Evolutionary conservation across 2,113 vertebrate species (phyloP).

Genomic region (Gnathonemus longibarbis): DNA sequence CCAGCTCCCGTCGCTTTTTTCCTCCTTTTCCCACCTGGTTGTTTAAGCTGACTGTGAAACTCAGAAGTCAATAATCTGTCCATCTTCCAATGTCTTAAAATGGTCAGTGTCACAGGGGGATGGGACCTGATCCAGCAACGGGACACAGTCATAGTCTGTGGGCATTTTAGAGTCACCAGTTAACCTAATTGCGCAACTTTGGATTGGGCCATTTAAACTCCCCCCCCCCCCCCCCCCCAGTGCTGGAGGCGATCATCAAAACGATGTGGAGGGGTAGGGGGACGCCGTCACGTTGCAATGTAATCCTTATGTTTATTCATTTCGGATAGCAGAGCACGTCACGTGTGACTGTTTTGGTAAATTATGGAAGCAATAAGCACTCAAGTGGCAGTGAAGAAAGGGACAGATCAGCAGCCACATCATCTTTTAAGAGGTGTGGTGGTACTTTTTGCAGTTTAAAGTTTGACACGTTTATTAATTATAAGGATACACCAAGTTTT

Average conservation of each 20-base stretch:
- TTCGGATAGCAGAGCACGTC: too few relatives aligned
- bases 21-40: neutral
- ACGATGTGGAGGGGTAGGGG: neutral
- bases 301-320: too few relatives aligned
- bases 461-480: too few relatives aligned
- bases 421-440: too few relatives aligned
- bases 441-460: too few relatives aligned
- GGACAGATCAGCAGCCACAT: too few relatives aligned
- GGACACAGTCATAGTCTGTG: neutral
- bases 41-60: neutral
- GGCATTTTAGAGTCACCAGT: neutral
- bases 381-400: too few relatives aligned
- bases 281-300: too few relatives aligned
- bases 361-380: too few relatives aligned
- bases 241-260: neutral
- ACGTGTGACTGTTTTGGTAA: too few relatives aligned
- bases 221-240: neutral
- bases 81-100: neutral
- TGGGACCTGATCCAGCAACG: neutral
- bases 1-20: neutral
- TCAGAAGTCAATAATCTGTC: neutral
- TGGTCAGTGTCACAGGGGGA: neutral
- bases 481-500: too few relatives aligned
- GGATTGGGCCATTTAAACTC: neutral
- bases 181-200: neutral